A percentile compares a stretch with the other conserved stretches of the same genome.
Evolutionary conservation across 2,113 vertebrate species (phyloP).

Genomic region (Rhinopomastus cyanomelas): DNA sequence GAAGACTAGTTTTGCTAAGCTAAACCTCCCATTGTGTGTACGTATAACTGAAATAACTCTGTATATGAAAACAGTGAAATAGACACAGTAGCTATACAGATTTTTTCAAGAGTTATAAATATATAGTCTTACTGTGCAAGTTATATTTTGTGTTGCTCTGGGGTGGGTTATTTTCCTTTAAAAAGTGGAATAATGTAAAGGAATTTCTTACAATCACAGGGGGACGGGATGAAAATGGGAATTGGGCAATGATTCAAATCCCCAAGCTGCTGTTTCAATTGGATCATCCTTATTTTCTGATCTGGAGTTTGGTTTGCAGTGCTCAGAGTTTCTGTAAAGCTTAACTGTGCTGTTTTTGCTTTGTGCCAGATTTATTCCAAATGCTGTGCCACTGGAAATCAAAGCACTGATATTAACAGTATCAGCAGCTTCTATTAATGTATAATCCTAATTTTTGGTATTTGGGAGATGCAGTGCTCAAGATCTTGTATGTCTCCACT

Average conservation of each 20-base stretch:
- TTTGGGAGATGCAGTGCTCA: neutral
- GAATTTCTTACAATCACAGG: neutral
- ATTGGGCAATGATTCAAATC: constrained; percentile 17
- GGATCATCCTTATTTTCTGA: constrained; percentile 7
- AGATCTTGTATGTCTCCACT: neutral
- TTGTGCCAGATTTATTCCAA: constrained; percentile 13
- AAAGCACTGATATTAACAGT: neutral
- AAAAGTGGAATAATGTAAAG: neutral
- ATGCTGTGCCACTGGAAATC: neutral
- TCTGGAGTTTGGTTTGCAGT: constrained; percentile 14
- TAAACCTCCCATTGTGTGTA: neutral
- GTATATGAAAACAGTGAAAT: neutral
- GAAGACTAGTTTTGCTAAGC: neutral
- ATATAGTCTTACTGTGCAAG: neutral
- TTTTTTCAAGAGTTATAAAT: neutral
- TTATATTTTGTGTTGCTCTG: neutral
- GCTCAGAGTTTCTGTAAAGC: neutral
- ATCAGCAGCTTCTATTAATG: neutral
- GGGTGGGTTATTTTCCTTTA: neutral
- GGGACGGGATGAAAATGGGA: neutral
- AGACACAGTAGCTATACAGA: neutral
- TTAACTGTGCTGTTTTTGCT: constrained; percentile 7
- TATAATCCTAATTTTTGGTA: neutral
- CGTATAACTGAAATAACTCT: neutral
- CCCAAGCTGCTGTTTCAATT: constrained; percentile 20